A percentile compares a stretch with the other conserved stretches of the same genome.
phyloP scores from a whole-genome alignment of 2,113 vertebrate species.

The Cololabis saira region DNA sequence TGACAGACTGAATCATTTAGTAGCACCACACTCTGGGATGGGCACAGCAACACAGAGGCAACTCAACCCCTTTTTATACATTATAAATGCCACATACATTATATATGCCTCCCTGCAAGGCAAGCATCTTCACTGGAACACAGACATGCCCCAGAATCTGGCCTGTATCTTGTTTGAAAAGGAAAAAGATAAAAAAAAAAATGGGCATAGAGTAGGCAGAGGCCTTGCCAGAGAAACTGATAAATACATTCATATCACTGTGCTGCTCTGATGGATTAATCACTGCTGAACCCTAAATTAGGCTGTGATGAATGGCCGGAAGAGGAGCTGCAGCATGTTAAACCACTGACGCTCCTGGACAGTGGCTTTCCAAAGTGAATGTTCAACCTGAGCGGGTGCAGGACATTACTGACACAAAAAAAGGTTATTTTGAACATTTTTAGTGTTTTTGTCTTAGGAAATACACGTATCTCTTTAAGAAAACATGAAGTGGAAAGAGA shows the following conservation, averaged over 20 bases:
- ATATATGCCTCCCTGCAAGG: slow-evolving; percentile 74
- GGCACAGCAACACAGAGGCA: slow-evolving; percentile 59
- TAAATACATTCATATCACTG: slow-evolving; percentile 25
- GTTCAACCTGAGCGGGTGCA: not conserved
- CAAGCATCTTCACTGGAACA: slow-evolving; percentile 59
- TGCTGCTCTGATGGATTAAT: slow-evolving; percentile 27
- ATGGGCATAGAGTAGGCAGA: slow-evolving; percentile 47
- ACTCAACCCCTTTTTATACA: slow-evolving; percentile 72
- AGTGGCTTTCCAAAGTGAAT: not conserved
- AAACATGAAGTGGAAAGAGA: no score
- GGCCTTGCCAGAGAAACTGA: slow-evolving; percentile 25
- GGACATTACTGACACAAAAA: not conserved
- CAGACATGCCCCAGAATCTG: slow-evolving; percentile 46
- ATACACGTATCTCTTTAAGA: no score
- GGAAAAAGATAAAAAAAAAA: not conserved
- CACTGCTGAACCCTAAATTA: slow-evolving; percentile 29
- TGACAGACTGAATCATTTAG: slow-evolving; percentile 74
- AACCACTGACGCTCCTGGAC: not conserved
- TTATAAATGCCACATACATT: slow-evolving; percentile 78
- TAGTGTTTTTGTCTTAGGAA: no score
- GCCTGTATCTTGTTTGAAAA: slow-evolving; percentile 25
- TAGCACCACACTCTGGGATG: slow-evolving; percentile 52
- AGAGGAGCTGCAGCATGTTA: slow-evolving; percentile 1
- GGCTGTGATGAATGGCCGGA: not conserved
- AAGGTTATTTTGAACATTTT: no score